Conservation (phyloP, 2,888 invertebrate species). For the Orthonychiurus folsomi region DNA sequence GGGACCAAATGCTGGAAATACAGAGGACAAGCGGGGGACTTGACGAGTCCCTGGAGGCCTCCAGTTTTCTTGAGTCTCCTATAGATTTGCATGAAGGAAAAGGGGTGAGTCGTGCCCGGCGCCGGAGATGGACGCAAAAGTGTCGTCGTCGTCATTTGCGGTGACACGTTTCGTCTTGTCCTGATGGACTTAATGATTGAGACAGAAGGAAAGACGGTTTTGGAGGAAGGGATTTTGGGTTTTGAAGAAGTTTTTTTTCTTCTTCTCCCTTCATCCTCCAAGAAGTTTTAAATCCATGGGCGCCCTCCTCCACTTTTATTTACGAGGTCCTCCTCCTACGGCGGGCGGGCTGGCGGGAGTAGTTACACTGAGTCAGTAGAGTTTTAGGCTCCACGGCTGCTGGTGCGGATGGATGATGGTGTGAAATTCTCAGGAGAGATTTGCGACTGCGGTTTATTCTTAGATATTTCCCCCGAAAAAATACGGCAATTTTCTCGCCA, state of each 20-base stretch:
- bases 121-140: no score
- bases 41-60: no score
- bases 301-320: no score
- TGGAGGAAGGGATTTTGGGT: conserved; percentile 3
- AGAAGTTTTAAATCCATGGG: background rate
- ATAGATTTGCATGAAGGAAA: background rate
- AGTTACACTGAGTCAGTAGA: no score
- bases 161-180: no score
- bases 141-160: no score
- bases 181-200: conserved; percentile 22
- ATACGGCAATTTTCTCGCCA: conserved; percentile 37
- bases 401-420: conserved; percentile 2
- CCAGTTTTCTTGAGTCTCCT: background rate
- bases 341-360: background rate
- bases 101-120: conserved; percentile 13
- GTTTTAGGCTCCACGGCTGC: background rate
- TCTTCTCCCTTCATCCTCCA: background rate
- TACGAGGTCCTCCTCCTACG: background rate
- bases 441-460: conserved; percentile 38
- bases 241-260: background rate
- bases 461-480: conserved; percentile 37
- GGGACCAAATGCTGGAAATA: no score
- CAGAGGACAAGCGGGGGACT: no score
- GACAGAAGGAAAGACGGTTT: conserved; percentile 18
- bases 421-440: conserved; percentile 35